Percentiles rank a stretch among this genome's conserved stretches.
Evolutionary conservation across 1,140 invertebrate genomes (phyloP).

Genomic region (Neotoxoptera formosana): DNA sequence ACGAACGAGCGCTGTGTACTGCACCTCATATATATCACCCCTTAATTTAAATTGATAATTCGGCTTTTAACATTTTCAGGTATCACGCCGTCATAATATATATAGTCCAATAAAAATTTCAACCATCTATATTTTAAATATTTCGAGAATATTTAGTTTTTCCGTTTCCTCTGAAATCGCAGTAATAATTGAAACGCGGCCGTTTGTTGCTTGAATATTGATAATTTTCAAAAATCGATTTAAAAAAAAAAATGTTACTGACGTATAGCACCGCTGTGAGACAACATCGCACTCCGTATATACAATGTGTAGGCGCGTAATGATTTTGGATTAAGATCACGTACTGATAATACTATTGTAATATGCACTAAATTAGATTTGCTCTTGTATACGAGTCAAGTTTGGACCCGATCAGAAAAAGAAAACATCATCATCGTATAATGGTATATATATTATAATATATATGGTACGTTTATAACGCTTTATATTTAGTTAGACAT

Average conservation of each 20-base stretch:
- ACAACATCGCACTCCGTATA: not conserved
- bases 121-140: too few species aligned
- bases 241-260: not conserved
- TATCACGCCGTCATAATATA: not conserved
- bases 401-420: not conserved
- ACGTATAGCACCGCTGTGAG: not conserved
- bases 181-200: not conserved
- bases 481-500: not conserved
- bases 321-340: not conserved
- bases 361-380: not conserved
- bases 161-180: not conserved
- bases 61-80: not conserved
- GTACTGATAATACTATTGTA: not conserved
- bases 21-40: not conserved
- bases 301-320: not conserved
- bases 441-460: too few species aligned
- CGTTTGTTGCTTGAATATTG: not conserved
- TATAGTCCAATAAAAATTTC: not conserved
- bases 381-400: not conserved
- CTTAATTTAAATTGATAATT: not conserved
- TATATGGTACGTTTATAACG: too few species aligned
- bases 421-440: not conserved
- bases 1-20: not conserved
- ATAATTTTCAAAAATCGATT: not conserved
- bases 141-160: not conserved